Conservation (phyloP, 2,797 vertebrate genomes). For the Gallinago solitaria region DNA sequence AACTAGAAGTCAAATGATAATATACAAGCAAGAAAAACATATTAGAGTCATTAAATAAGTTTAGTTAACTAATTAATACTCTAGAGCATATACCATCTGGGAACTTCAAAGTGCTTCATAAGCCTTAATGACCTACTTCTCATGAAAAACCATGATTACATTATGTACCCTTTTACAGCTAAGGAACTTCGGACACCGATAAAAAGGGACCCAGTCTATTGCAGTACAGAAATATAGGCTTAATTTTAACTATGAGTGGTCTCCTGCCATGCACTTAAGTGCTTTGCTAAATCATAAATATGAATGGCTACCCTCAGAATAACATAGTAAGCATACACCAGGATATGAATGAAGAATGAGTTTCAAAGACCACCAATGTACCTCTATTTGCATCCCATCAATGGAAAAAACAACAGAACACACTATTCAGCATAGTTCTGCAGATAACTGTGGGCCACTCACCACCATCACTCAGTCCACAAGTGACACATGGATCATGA, state of each 20-base stretch:
- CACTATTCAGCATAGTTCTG: neutral
- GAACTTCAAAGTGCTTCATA: neutral
- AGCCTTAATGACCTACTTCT: neutral
- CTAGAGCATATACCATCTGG: neutral
- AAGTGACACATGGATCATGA: neutral
- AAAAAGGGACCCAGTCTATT: neutral
- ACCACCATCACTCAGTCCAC: neutral
- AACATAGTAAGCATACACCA: neutral
- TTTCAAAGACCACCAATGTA: neutral
- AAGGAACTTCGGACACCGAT: neutral
- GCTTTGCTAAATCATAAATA: neutral
- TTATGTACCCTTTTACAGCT: neutral
- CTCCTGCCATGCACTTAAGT: neutral
- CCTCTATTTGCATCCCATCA: neutral
- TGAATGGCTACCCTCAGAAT: neutral
- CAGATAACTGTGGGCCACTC: neutral
- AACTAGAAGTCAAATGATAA: neutral
- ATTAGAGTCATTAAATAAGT: neutral
- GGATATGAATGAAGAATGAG: neutral
- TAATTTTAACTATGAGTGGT: neutral
- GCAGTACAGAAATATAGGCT: neutral
- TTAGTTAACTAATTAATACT: conserved; percentile 8
- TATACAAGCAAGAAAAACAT: neutral
- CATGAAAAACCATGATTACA: neutral
- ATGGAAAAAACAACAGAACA: neutral